Evolutionary conservation across 1,140 invertebrate genomes (phyloP), one percentile per base, ranked within the genome.

Genomic region (Onthophagus taurus): DNA sequence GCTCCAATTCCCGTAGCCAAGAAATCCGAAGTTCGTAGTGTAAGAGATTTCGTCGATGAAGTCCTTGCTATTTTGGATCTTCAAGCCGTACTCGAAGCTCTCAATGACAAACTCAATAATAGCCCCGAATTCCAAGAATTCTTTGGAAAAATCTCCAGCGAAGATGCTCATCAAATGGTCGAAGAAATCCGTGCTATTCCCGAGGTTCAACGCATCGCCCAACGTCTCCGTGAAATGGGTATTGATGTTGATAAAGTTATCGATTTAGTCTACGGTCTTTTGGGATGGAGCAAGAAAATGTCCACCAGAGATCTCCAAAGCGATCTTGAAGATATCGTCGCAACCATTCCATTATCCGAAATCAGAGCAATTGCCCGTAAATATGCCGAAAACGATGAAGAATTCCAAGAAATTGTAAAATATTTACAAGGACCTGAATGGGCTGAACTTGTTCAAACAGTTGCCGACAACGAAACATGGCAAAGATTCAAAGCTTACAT

Each of bases 81-180:
- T 12, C 21, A 42, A 13, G 33, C 37, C 21, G 12, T 53, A 2
- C 13, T 47, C 13, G 45, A 26, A 4, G 31, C 46, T 26, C 11
- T 53, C 13, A 14, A 19, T 33, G 42, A 53, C 31, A 53, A 53
- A 48, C 33, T 53, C 17, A 38, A 55, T 16, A 47, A 52, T 29
- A 48, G 51, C 31, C 37, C 42, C 7, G 44, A 50, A 18, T 47
- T 55, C 34, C 42, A 46, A 19, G 9, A 42, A 21, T 45, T 55
- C 43, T 42, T 37, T 21, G 31, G 42, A 12, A 34, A 44, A 20
- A 44, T 49, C 34, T 46, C 47, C 29, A 33, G 18, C 12, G 34
- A 48, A 12, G 36, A 44, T 8, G 45, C 45, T 17, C 41, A 44
- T 19, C 29, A 35, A 14, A 18, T 52, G 43, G 23, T 42, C 7